Base-by-base conservation (phyloP, 2,113 vertebrate species). In the Chinchilla lanigera region DNA sequence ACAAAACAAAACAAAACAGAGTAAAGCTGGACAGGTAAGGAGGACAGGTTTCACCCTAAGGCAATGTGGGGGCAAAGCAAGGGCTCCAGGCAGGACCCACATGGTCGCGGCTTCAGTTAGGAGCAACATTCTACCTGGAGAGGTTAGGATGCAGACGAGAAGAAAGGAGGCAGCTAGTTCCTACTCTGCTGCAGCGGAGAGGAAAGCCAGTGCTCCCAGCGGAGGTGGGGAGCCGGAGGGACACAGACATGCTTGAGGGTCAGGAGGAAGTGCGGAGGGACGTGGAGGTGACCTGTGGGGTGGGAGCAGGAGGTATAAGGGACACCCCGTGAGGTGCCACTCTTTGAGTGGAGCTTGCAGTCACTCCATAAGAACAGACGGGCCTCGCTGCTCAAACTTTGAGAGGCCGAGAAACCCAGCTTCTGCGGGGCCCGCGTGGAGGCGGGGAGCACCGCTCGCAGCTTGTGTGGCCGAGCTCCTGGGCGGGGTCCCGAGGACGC, bases 271-370 rank as follows among this genome's bases (percentile, higher is more conserved):
- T 30, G 11, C 77, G 12, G 10, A 16, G 0, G 8, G 47, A 4
- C 54, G 14, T 22, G 3, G 77, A 50, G 9, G 12, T 19, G 30
- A 35, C 22, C 0, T 0, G 16, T 12, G 38, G 30, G 10, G 8
- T 38, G 67, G 67, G 33, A 10, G 30, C 58, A 47, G 80, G 61
- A 41, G n/a, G 3, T 7, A 2, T 33, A 11, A 44, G 33, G 33
- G 86, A 38, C 50, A 2, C 33, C 30, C 5, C 28, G 24, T 0
- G 0, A 78, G 75, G 44, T 3, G 20, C 56, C 13, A 0, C 50
- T 71, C 77, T 82, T 88, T 44, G 63, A 33, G 61, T 33, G 41
- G 44, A 71, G 56, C 13, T 47, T 93, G 26, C 60, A 86, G n/a
- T 50, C 69, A 75, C 44, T 44, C 77, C 22, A 1, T 67, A 41